phyloP scores from a whole-genome alignment of 2,797 vertebrate genomes.

The Arnoldichthys spilopterus region DNA sequence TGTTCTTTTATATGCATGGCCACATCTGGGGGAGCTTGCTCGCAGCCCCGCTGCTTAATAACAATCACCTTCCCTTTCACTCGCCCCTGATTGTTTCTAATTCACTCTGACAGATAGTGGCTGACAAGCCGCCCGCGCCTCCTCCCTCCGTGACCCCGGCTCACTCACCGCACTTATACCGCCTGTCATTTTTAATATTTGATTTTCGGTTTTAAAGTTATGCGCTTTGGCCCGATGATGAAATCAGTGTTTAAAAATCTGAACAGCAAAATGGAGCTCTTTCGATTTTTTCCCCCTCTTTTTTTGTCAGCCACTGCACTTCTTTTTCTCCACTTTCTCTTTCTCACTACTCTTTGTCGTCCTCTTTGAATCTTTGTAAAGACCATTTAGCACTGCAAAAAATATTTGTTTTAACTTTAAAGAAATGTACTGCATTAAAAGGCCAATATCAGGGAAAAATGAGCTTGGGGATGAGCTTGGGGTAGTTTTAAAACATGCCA shows the following conservation, averaged over 20 bases:
- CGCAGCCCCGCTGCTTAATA: conserved; percentile 98
- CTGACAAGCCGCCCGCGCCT: conserved; percentile 98
- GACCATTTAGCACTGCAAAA: not conserved
- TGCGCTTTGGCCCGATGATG: conserved; percentile 99
- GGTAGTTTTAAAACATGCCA: too few species aligned
- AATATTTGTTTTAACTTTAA: not conserved
- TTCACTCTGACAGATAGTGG: conserved; percentile 99
- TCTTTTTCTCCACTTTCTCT: conserved; percentile 57
- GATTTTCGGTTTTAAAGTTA: conserved; percentile 99
- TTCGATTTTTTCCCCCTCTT: conserved; percentile 59
- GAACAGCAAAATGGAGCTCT: conserved; percentile 84
- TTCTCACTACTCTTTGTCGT: not conserved
- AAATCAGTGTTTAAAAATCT: conserved; percentile 88
- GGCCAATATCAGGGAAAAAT: not conserved
- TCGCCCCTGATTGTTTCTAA: conserved; percentile 99
- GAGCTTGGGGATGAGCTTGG: too few species aligned
- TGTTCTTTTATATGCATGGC: conserved; percentile 99
- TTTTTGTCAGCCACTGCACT: conserved; percentile 19
- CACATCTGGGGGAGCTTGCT: conserved; percentile 99
- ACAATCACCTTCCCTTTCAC: conserved; percentile 99
- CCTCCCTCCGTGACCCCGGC: conserved; percentile 99
- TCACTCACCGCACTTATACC: conserved; percentile 99
- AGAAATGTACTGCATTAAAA: not conserved
- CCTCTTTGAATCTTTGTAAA: too few species aligned
- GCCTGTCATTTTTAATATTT: conserved; percentile 99